These are phyloP conservation scores for Drosophila simulans DNA, from an alignment of 1,140 invertebrate species.

Conservation along the genomic window DNA sequence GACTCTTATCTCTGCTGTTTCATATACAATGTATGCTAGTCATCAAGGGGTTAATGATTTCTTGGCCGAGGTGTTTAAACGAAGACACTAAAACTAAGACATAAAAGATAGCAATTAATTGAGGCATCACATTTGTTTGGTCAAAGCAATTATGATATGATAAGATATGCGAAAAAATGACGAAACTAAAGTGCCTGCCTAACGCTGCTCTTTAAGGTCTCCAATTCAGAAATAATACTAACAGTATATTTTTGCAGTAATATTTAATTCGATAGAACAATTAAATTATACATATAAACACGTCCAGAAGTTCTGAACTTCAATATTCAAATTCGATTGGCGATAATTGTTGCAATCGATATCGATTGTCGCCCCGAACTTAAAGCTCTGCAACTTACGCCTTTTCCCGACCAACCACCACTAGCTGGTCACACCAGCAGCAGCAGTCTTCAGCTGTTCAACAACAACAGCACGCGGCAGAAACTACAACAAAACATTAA, in stretches of 20 bases:
- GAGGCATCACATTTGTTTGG: no score
- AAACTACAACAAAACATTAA: constrained; percentile 7
- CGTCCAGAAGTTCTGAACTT: neutral
- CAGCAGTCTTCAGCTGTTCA: constrained; percentile 37
- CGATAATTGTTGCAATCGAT: neutral
- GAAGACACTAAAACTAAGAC: neutral
- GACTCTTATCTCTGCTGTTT: neutral
- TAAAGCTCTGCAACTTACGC: neutral
- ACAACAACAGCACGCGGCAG: neutral
- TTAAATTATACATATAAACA: neutral
- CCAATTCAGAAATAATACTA: neutral
- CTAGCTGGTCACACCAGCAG: constrained; percentile 9
- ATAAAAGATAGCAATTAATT: constrained; percentile 13
- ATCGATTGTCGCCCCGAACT: constrained; percentile 5
- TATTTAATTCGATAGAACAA: neutral
- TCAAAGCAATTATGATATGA: neutral
- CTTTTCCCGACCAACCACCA: neutral
- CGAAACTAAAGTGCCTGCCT: neutral
- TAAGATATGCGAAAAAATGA: no score
- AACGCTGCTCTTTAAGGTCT: neutral
- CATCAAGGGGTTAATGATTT: neutral
- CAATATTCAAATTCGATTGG: neutral
- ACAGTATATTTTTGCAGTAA: neutral
- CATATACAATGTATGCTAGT: neutral
- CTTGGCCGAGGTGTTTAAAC: neutral